These are phyloP conservation scores for Ophiothrix spiculata DNA, from an alignment of 35 echinoderm and acorn worm species.

Conservation along the genomic window DNA sequence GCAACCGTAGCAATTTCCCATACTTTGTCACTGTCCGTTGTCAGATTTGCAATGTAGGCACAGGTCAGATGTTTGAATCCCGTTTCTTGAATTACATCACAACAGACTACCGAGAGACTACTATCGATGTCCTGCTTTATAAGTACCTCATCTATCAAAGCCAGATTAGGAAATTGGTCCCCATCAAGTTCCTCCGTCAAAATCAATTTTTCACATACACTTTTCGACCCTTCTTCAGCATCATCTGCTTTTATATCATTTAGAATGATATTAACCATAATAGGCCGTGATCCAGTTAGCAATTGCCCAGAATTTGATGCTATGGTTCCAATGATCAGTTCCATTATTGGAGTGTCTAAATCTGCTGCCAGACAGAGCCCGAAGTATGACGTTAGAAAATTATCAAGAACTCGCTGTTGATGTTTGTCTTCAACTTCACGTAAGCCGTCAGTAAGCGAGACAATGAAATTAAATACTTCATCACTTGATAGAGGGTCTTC, in stretches of 20 bases:
- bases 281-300: conserved; percentile 18
- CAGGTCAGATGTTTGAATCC: conserved; percentile 23
- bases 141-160: conserved; percentile 2
- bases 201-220: background rate
- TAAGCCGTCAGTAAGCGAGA: background rate
- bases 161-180: background rate
- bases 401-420: background rate
- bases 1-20: background rate
- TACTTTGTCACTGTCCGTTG: background rate
- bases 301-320: background rate
- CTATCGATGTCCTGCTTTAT: background rate
- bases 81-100: conserved; percentile 29
- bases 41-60: background rate
- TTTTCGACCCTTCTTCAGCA: background rate
- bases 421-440: background rate
- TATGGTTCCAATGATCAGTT: conserved; percentile 1
- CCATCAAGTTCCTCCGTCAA: background rate
- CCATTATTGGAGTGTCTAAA: conserved; percentile 22
- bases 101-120: conserved; percentile 22
- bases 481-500: conserved; percentile 9
- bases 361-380: conserved; percentile 27
- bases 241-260: conserved; percentile 23
- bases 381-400: conserved; percentile 30
- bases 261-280: conserved; percentile 12
- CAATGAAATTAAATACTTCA: conserved; percentile 3